Base-by-base conservation (phyloP, 2,888 invertebrate genomes). In the Acheta domesticus region DNA sequence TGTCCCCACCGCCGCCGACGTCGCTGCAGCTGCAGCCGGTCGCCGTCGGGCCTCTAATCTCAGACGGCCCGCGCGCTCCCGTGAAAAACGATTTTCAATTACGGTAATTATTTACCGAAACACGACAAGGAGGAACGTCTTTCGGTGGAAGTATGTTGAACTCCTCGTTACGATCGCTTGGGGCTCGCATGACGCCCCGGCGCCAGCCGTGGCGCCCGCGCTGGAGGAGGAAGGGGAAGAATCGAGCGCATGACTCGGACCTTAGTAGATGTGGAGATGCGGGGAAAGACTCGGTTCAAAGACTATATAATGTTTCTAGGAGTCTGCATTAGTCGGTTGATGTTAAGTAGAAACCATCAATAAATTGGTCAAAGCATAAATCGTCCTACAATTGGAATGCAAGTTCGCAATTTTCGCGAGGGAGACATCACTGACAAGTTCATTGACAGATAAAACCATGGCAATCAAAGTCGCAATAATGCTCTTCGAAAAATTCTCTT, bases 21-120 rank as follows among this genome's bases (percentile, higher is more conserved):
- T n/a, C 62, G n/a, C n/a, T n/a, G 62, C 62, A 62, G 62, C 62
- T 62, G 62, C 62, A 62, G n/a, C 62, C 62, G 16, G 62, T 62
- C 62, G 16, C 62, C 62, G 14, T 14, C 12, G 62, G 62, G 16
- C 62, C 62, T 62, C 62, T 62, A 62, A 62, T 62, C 62, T 19
- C 62, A n/a, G 62, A 14, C 8, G 62, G 16, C n/a, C 62, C 62
- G 62, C 62, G 62, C 62, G 62, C 62, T 62, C 62, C 62, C 62
- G n/a, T 62, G 62, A 19, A 62, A 62, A 62, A 62, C 14, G 62
- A 62, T 62, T 19, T 62, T 62, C 62, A 62, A 62, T 62, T 62
- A 62, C n/a, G 62, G 62, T 62, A 62, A 62, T 62, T 62, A 62
- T 62, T 62, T 62, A 62, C 62, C 62, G 8, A 62, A 62, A 62